Percentiles rank a stretch among this genome's conserved stretches.
Conservation (phyloP, 2,797 vertebrate genomes). For the Poecilia wingei region DNA sequence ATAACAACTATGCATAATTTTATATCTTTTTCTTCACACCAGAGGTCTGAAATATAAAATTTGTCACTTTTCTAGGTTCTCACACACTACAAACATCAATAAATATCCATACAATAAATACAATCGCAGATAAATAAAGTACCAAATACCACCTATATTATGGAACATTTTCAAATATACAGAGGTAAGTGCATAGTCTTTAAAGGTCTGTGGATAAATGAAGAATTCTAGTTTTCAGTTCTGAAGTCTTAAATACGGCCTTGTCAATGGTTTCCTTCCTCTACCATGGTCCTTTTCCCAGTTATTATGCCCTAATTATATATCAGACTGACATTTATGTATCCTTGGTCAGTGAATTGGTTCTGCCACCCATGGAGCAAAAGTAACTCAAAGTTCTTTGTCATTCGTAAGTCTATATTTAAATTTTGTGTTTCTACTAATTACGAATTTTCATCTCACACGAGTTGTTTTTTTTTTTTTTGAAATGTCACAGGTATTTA, state of each 20-base stretch:
- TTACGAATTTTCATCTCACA: constrained; percentile 34
- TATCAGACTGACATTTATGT: constrained; percentile 52
- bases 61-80: background rate
- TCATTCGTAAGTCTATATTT: constrained; percentile 45
- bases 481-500: constrained; percentile 79
- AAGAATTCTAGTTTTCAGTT: background rate
- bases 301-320: constrained; percentile 36
- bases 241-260: background rate
- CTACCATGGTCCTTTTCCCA: constrained; percentile 9
- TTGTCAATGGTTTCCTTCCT: constrained; percentile 16
- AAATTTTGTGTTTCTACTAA: constrained; percentile 34
- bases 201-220: background rate
- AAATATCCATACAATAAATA: background rate
- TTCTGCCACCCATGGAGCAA: constrained; percentile 21
- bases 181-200: background rate
- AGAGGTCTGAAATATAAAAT: background rate
- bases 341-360: constrained; percentile 26
- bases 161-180: background rate
- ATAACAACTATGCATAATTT: background rate
- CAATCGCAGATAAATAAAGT: background rate
- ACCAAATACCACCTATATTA: background rate
- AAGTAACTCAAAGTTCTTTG: constrained; percentile 39
- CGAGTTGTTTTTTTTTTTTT: constrained; percentile 26
- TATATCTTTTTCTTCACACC: background rate
- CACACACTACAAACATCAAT: background rate